These are phyloP conservation scores for Hydrocynus forskahlii DNA, from an alignment of 2,797 vertebrate genomes.

Conservation along the genomic window DNA sequence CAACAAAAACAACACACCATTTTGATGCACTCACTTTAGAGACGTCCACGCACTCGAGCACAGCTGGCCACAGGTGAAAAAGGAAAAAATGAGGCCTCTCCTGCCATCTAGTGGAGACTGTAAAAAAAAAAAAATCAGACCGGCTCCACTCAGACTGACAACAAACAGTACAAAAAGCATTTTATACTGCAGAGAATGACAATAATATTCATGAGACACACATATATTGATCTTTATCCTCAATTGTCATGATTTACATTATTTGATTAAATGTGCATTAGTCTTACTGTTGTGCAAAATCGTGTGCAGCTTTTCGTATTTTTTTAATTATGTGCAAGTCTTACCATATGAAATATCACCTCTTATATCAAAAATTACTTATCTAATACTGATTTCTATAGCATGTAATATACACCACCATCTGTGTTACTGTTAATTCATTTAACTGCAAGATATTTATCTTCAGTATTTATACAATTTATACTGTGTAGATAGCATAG, in stretches of 20 bases:
- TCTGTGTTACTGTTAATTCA: no score
- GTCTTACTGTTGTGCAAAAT: no score
- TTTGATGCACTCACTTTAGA: not conserved
- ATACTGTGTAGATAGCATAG: no score
- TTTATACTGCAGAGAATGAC: not conserved
- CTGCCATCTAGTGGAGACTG: slow-evolving; percentile 52
- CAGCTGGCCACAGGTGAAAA: not conserved
- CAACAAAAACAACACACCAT: no score
- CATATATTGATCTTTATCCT: not conserved
- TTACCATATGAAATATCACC: no score
- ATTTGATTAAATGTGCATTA: not conserved
- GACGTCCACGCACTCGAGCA: not conserved
- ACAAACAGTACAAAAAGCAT: not conserved
- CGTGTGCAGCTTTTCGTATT: no score
- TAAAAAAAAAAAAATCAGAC: not conserved
- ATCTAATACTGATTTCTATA: no score
- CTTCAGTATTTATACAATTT: no score
- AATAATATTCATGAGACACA: not conserved
- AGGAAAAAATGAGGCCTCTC: slow-evolving; percentile 7
- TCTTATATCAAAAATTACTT: no score
- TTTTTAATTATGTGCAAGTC: no score
- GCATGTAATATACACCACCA: no score
- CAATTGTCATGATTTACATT: not conserved
- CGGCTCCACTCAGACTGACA: not conserved
- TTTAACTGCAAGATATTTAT: no score